Percentiles rank a stretch among this genome's conserved stretches.
These are phyloP conservation scores for Leucoptera coffeella DNA, from an alignment of 2,888 invertebrate genomes.

Conservation along the genomic window DNA sequence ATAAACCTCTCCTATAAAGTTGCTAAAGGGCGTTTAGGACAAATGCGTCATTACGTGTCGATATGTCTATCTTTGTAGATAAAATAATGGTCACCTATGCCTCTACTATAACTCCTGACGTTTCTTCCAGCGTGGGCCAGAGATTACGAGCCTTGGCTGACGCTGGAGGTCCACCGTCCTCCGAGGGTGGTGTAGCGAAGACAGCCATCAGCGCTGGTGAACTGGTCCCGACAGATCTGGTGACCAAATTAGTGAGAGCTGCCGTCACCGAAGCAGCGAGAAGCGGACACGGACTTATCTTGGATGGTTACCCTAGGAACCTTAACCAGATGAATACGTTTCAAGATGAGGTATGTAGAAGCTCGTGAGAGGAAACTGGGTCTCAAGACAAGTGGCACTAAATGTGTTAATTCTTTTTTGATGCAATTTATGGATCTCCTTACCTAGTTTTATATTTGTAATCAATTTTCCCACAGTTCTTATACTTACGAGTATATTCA, in stretches of 20 bases:
- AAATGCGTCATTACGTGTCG: no score
- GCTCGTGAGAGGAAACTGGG: neutral
- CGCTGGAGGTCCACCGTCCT: conserved; percentile 54
- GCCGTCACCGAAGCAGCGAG: conserved; percentile 54
- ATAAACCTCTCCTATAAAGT: no score
- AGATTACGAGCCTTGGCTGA: conserved; percentile 69
- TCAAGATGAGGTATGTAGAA: conserved; percentile 69
- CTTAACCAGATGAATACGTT: conserved; percentile 82
- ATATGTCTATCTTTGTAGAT: no score
- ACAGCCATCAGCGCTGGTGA: conserved; percentile 73
- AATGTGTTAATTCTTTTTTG: no score
- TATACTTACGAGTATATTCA: no score
- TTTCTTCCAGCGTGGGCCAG: conserved; percentile 61
- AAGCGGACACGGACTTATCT: conserved; percentile 70
- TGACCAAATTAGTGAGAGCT: conserved; percentile 67
- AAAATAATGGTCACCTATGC: no score
- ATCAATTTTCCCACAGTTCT: no score
- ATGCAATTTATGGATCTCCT: no score
- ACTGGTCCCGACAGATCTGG: conserved; percentile 71
- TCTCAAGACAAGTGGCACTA: neutral
- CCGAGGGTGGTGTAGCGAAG: conserved; percentile 61
- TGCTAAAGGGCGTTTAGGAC: no score
- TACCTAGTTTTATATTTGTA: no score
- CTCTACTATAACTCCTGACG: no score
- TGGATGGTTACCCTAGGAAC: conserved; percentile 93